Percentiles rank a stretch among this genome's conserved stretches.
Evolutionary conservation across 2,888 invertebrate species (phyloP).

Genomic region (Cyclophora punctaria): DNA sequence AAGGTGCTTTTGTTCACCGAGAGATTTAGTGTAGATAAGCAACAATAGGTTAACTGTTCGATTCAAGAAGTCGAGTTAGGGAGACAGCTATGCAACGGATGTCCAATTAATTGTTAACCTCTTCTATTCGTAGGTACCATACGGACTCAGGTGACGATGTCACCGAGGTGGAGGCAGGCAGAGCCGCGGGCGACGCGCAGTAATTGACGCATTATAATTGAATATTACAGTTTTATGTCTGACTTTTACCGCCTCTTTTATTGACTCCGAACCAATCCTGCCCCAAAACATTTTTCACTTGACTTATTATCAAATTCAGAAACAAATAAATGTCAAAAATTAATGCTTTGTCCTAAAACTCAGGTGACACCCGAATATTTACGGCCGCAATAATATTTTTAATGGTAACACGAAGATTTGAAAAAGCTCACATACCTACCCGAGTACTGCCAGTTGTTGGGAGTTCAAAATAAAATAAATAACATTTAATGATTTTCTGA

Average conservation of each 20-base stretch:
- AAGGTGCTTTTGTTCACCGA: no score
- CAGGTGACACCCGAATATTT: slow-evolving; percentile 59
- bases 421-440: slow-evolving; percentile 37
- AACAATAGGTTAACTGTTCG: no score
- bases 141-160: no score
- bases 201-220: no score
- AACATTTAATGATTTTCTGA: slow-evolving; percentile 53
- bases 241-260: neutral
- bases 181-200: no score
- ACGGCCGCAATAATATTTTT: slow-evolving; percentile 60
- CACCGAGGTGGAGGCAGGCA: no score
- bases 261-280: no score
- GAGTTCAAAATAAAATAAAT: slow-evolving; percentile 1
- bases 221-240: slow-evolving; percentile 1
- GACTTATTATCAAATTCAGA: slow-evolving; percentile 9
- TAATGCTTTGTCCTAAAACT: slow-evolving; percentile 50
- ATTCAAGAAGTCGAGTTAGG: no score
- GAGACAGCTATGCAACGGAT: no score
- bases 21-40: no score
- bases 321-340: slow-evolving; percentile 56
- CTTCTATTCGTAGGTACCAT: no score
- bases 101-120: no score
- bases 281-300: neutral
- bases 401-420: slow-evolving; percentile 48
- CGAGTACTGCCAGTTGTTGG: slow-evolving; percentile 46